Evolutionary conservation across 2,113 vertebrate species (phyloP), one percentile per base, ranked within the genome.

Genomic region (Hystrix brachyura): DNA sequence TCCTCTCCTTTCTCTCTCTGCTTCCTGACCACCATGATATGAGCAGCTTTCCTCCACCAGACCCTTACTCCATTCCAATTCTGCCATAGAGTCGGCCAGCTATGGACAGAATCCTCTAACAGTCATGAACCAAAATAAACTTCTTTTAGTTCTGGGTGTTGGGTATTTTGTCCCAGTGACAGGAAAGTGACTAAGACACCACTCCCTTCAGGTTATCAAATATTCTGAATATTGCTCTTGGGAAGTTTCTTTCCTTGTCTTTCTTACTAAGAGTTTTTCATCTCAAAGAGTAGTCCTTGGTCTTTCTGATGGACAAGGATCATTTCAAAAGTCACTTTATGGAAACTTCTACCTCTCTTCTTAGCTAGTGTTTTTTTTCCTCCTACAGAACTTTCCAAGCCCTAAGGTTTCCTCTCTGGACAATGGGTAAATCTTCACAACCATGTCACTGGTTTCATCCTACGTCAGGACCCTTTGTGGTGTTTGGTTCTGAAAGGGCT

Each of bases 221-320:
- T 29, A 69, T 48, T 79, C 71, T 88, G 48, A 76, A 32, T 67
- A 69, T 53, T 19, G 29, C 7, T 9, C 38, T n/a, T 48, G 10
- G 15, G 51, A 79, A 46, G 1, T 6, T 62, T 29, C 6, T 96
- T n/a, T 81, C 60, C 43, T 72, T 51, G 6, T 91, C 64, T 60
- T 84, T 15, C 32, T 14, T 48, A 25, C 25, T 11, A 25, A 69
- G 23, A 15, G 15, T 60, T 76, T 90, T 48, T 84, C 69, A 91
- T 95, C 76, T 74, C 72, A 72, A 59, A 93, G 60, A 81, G 6
- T 57, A 96, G 67, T 69, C 53, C 18, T 87, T 64, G 32, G 27
- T 89, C 53, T 90, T 38, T 55, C 23, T 57, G 2, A 84, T 48
- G 17, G 51, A 86, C 4, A 55, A 65, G 51, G 32, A 51, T 79